Evolutionary conservation across 2,888 invertebrate genomes (phyloP).

Genomic region (Hirtodrosophila cameraria): DNA sequence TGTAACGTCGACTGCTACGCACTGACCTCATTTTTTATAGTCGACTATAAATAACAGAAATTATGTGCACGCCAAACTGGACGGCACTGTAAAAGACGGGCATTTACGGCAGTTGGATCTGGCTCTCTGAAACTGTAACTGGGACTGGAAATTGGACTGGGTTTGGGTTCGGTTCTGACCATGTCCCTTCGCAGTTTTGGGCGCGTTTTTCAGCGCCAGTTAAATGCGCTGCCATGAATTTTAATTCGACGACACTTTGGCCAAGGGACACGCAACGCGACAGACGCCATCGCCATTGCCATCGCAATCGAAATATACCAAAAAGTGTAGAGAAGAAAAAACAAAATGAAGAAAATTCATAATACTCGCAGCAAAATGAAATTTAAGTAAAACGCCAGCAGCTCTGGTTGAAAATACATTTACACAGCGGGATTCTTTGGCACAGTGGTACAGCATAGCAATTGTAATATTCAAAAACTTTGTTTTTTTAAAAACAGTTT

Average conservation of each 20-base stretch:
- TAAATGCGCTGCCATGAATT: slow-evolving; percentile 76
- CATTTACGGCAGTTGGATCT: slow-evolving; percentile 15
- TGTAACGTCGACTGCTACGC: slow-evolving; percentile 51
- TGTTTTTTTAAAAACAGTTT: too few relatives aligned
- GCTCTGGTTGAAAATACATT: slow-evolving; percentile 15
- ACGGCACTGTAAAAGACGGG: slow-evolving; percentile 35
- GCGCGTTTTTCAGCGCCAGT: slow-evolving; percentile 61
- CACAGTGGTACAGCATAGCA: slow-evolving; percentile 17
- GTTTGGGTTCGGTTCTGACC: slow-evolving; percentile 7
- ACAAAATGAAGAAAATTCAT: slow-evolving; percentile 21
- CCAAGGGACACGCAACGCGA: slow-evolving; percentile 62
- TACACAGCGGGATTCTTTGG: slow-evolving; percentile 21
- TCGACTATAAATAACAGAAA: slow-evolving; percentile 73
- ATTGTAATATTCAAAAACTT: slow-evolving; percentile 5
- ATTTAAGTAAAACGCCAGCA: slow-evolving; percentile 53
- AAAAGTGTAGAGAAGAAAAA: slow-evolving; percentile 8
- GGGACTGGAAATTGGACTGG: neutral
- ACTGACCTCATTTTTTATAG: slow-evolving; percentile 75
- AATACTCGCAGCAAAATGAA: slow-evolving; percentile 29
- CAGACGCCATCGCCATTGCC: slow-evolving; percentile 50
- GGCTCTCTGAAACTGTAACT: neutral
- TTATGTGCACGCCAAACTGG: slow-evolving; percentile 71
- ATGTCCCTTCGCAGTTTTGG: slow-evolving; percentile 43
- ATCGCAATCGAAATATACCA: slow-evolving; percentile 28
- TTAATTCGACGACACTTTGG: slow-evolving; percentile 76